Evolutionary conservation across 2,113 vertebrate species (phyloP).

Genomic region (Calidris pugnax): DNA sequence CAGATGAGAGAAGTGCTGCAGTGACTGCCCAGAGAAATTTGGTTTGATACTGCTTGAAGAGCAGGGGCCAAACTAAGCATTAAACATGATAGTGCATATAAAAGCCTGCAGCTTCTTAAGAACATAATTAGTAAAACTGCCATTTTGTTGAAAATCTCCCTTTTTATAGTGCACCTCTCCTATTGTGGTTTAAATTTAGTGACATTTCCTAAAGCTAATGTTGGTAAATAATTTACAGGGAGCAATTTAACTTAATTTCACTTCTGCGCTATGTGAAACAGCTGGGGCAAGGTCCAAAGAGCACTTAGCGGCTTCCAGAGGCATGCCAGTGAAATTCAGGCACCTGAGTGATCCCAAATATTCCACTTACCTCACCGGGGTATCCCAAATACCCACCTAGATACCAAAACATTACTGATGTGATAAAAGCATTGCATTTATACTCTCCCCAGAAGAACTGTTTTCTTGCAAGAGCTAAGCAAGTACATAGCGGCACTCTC

Average conservation of each 20-base stretch:
- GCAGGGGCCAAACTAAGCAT: background rate
- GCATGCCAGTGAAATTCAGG: background rate
- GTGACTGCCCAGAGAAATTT: background rate
- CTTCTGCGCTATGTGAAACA: background rate
- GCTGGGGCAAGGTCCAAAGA: background rate
- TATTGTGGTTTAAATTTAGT: background rate
- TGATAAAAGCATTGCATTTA: background rate
- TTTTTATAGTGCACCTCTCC: background rate
- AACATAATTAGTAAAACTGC: background rate
- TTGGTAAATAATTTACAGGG: background rate
- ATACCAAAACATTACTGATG: background rate
- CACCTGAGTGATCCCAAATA: background rate
- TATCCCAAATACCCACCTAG: background rate
- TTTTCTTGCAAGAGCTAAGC: background rate
- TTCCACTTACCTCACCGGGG: background rate
- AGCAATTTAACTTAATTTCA: background rate
- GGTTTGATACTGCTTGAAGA: background rate
- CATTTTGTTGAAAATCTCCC: background rate
- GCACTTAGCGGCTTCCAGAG: background rate
- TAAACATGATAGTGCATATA: background rate
- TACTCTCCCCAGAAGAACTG: fast-evolving
- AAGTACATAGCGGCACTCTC: background rate
- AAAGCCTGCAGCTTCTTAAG: background rate
- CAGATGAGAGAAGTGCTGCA: background rate
- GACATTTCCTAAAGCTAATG: background rate